phyloP scores from a whole-genome alignment of 2,797 vertebrate species.

The Sebastes oblongus region DNA sequence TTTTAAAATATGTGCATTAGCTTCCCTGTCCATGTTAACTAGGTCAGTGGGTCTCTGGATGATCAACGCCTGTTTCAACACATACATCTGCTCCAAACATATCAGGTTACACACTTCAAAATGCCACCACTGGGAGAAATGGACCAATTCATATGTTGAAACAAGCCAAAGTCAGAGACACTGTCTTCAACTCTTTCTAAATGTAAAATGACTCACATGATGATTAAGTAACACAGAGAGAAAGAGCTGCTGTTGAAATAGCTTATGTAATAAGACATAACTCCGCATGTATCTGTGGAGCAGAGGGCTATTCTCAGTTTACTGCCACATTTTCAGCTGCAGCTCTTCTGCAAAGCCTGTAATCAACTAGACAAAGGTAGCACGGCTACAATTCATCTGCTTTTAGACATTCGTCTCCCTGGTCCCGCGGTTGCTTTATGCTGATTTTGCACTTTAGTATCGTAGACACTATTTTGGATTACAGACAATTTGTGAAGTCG shows the following conservation, averaged over 20 bases:
- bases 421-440: not conserved
- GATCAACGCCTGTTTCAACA: not conserved
- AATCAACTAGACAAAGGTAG: not conserved
- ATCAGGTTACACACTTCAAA: not conserved
- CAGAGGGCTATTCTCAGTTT: not conserved
- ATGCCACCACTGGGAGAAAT: not conserved
- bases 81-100: not conserved
- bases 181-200: not conserved
- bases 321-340: not conserved
- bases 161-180: not conserved
- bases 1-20: not conserved
- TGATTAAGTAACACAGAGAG: not conserved
- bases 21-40: not conserved
- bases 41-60: not conserved
- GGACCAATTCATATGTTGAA: not conserved
- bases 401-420: not conserved
- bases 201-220: not conserved
- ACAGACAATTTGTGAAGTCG: not conserved
- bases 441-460: not conserved
- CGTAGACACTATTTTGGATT: not conserved
- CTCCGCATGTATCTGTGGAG: not conserved
- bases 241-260: conserved; percentile 5
- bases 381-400: not conserved
- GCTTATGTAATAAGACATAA: conserved; percentile 1
- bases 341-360: not conserved